Conservation (phyloP, 2,888 invertebrate genomes). For the Brachynemurus nebulosus region DNA sequence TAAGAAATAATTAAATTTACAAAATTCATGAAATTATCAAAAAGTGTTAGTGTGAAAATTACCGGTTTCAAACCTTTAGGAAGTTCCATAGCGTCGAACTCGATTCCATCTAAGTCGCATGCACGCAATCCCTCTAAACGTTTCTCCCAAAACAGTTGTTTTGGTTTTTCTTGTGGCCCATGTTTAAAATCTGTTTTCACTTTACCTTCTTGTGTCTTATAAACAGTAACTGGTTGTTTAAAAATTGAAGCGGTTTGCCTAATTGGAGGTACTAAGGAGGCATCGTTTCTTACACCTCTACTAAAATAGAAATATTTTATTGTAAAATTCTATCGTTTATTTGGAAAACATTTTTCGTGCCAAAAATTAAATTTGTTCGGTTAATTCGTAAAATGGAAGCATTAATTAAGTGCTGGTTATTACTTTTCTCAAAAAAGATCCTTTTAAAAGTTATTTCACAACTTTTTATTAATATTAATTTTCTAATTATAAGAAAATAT, state of each 20-base stretch:
- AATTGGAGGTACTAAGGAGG: conserved; percentile 85
- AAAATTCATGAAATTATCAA: not conserved
- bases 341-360: too few species aligned
- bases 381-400: too few species aligned
- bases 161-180: conserved; percentile 83
- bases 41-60: not conserved
- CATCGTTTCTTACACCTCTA: conserved; percentile 70
- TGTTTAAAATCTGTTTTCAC: conserved; percentile 84
- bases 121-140: conserved; percentile 67
- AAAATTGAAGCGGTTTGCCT: conserved; percentile 97
- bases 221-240: conserved; percentile 95
- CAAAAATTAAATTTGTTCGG: too few species aligned
- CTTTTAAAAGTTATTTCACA: too few species aligned
- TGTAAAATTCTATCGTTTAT: too few species aligned
- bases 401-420: too few species aligned
- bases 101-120: conserved; percentile 72
- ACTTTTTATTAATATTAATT: too few species aligned
- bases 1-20: not conserved
- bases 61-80: conserved; percentile 66
- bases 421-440: too few species aligned
- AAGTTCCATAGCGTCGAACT: conserved; percentile 70
- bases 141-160: conserved; percentile 79
- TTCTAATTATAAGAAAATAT: too few species aligned
- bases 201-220: conserved; percentile 82
- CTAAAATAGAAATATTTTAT: conserved; percentile 30